phyloP scores from a whole-genome alignment of 2,797 vertebrate species.

The Masticophis lateralis region DNA sequence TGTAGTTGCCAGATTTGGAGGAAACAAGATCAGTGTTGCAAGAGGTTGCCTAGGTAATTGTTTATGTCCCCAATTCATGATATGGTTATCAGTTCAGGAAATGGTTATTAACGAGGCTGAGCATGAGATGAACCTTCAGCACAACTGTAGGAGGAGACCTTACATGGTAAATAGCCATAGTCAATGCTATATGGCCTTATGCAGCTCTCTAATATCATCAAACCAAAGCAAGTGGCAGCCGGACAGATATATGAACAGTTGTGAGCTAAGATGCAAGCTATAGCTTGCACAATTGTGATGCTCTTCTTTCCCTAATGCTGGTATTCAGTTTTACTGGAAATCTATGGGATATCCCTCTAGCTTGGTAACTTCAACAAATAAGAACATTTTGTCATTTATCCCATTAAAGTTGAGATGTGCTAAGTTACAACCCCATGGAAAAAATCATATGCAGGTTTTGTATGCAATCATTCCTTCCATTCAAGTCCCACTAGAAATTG shows the following conservation, averaged over 20 bases:
- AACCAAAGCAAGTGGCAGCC: neutral
- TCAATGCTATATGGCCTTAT: neutral
- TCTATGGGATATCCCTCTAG: neutral
- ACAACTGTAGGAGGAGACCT: neutral
- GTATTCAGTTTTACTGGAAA: neutral
- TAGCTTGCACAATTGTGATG: neutral
- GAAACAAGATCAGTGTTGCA: neutral
- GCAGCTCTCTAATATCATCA: neutral
- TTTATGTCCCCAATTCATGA: neutral
- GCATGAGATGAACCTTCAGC: neutral
- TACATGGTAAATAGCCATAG: neutral
- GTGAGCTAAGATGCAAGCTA: neutral
- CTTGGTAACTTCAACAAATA: neutral
- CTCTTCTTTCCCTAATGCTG: neutral
- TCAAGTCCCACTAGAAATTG: neutral
- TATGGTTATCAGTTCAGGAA: neutral
- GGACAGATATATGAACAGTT: neutral
- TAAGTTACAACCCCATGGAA: neutral
- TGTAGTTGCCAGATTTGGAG: neutral
- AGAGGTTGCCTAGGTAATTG: neutral
- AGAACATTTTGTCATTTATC: neutral
- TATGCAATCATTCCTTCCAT: neutral
- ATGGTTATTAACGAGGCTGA: neutral
- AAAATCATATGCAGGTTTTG: neutral
- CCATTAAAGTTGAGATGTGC: neutral